Conservation (phyloP, 2,888 invertebrate species). For the Catocala fraxini region DNA sequence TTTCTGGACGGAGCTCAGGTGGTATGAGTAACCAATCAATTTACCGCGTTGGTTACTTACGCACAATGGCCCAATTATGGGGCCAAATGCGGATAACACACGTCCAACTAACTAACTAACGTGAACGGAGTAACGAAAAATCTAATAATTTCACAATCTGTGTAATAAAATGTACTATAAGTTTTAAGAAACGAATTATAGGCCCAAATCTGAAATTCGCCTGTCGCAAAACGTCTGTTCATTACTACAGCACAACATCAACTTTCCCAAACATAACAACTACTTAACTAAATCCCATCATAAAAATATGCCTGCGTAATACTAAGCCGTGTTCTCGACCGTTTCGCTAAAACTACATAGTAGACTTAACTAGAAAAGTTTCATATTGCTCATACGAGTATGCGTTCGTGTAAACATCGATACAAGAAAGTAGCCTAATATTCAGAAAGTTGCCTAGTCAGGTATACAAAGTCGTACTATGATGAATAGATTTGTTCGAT, state of each 20-base stretch:
- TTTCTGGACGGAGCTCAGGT: no score
- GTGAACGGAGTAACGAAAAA: no score
- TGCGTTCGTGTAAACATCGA: constrained; percentile 29
- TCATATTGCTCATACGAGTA: constrained; percentile 29
- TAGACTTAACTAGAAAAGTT: constrained; percentile 48
- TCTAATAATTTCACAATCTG: no score
- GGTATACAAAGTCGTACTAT: constrained; percentile 15
- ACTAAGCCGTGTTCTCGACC: constrained; percentile 3
- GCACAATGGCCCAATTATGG: no score
- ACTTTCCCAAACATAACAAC: neutral
- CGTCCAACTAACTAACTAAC: no score
- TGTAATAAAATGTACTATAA: no score
- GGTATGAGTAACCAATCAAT: no score
- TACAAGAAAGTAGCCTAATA: constrained; percentile 24
- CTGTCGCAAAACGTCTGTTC: no score
- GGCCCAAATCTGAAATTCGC: no score
- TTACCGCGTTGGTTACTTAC: no score
- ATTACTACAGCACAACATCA: neutral
- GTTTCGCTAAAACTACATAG: constrained; percentile 35
- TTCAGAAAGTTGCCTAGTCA: constrained; percentile 11
- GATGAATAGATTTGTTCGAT: constrained; percentile 15
- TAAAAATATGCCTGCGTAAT: constrained; percentile 13
- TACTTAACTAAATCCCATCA: constrained; percentile 1
- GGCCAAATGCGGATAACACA: no score
- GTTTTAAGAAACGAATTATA: no score